Evolutionary conservation across 2,888 invertebrate species (phyloP).

Genomic region (Nudaria mundana): DNA sequence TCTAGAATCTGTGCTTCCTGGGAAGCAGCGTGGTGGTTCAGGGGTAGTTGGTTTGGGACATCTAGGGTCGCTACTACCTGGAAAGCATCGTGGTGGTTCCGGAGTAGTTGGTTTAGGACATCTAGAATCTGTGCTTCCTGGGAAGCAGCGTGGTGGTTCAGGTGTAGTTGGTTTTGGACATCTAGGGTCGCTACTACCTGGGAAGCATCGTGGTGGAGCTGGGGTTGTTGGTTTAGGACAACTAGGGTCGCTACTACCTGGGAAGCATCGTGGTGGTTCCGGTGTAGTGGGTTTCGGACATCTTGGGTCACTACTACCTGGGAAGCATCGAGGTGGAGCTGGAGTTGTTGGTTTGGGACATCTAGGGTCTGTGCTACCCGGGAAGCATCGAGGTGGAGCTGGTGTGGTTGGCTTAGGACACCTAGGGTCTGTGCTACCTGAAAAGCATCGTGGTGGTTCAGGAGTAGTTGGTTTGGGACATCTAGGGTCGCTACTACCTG

Average conservation of each 20-base stretch:
- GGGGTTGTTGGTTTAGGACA: constrained; percentile 33
- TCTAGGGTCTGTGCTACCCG: constrained; percentile 11
- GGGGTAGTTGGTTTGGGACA: constrained; percentile 29
- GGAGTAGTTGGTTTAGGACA: constrained; percentile 22
- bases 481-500: constrained; percentile 35
- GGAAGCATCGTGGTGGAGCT: constrained; percentile 26
- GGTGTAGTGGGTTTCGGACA: constrained; percentile 14
- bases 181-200: constrained; percentile 37
- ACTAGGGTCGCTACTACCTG: constrained; percentile 14
- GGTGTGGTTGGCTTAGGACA: constrained; percentile 25
- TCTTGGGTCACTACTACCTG: constrained; percentile 7
- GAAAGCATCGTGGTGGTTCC: constrained; percentile 28
- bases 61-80: constrained; percentile 29
- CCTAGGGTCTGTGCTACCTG: constrained; percentile 20
- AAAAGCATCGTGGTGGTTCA: constrained; percentile 16
- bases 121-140: constrained; percentile 23
- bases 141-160: constrained; percentile 17
- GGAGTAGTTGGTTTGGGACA: constrained; percentile 36
- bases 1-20: constrained; percentile 39
- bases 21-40: constrained; percentile 31
- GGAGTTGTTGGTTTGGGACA: constrained; percentile 16
- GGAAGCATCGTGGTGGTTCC: constrained; percentile 8
- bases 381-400: constrained; percentile 16
- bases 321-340: constrained; percentile 9
- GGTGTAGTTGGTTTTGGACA: constrained; percentile 33